Conservation (phyloP, 2,888 invertebrate species). For the Nezara viridula region DNA sequence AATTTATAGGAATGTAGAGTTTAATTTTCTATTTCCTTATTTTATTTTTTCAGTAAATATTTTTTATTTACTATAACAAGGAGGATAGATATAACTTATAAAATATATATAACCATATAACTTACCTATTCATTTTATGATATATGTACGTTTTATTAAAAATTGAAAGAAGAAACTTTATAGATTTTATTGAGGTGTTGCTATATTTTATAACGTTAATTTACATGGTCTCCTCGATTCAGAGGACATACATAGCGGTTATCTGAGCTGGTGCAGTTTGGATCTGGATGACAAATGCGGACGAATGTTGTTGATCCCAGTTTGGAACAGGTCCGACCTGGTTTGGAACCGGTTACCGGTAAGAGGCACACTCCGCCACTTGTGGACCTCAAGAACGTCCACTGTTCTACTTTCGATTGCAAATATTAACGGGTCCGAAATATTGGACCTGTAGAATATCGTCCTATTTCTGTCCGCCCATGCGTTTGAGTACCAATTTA, state of each 20-base stretch:
- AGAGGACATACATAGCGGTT: neutral
- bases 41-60: too few relatives aligned
- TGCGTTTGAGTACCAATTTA: neutral
- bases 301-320: neutral
- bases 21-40: too few relatives aligned
- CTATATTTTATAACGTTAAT: too few relatives aligned
- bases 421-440: neutral
- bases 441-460: neutral
- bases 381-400: constrained; percentile 17
- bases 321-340: constrained; percentile 35
- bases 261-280: neutral
- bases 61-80: too few relatives aligned
- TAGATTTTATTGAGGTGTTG: too few relatives aligned
- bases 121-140: too few relatives aligned
- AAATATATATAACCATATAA: too few relatives aligned
- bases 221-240: too few relatives aligned
- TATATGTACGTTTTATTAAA: too few relatives aligned
- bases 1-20: too few relatives aligned
- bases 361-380: neutral
- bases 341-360: constrained; percentile 22
- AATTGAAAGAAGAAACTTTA: too few relatives aligned
- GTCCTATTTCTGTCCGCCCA: neutral
- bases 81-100: too few relatives aligned
- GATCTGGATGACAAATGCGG: neutral
- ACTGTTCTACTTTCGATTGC: constrained; percentile 39